Percentiles rank a stretch among this genome's conserved stretches.
Conservation (phyloP, 1,140 invertebrate genomes). For the Nylanderia fulva region DNA sequence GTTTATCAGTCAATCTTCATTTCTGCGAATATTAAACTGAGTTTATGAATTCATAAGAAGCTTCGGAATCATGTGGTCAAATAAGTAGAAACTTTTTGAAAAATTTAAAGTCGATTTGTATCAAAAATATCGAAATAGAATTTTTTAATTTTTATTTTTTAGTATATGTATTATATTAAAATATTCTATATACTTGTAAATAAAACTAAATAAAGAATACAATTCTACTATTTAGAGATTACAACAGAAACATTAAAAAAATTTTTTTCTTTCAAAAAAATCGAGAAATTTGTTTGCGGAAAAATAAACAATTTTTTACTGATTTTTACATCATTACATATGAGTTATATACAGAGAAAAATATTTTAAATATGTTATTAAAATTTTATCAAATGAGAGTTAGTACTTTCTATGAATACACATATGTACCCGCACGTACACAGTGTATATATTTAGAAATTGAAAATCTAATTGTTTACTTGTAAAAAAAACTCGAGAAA, state of each 20-base stretch:
- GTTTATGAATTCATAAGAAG: too few species aligned
- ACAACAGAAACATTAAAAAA: conserved; percentile 37
- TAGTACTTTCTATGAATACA: too few species aligned
- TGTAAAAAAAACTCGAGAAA: neutral
- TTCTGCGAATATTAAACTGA: neutral
- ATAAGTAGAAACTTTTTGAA: neutral
- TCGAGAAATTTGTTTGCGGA: neutral
- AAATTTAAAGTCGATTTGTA: too few species aligned
- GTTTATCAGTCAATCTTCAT: neutral
- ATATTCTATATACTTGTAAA: too few species aligned
- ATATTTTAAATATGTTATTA: neutral
- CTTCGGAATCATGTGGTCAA: neutral
- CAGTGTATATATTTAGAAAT: too few species aligned
- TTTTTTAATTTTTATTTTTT: too few species aligned
- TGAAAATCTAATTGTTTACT: neutral
- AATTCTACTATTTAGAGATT: conserved; percentile 66
- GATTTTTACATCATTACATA: neutral
- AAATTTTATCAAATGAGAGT: neutral
- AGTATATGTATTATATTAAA: too few species aligned
- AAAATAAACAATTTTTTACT: neutral
- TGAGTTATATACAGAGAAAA: neutral
- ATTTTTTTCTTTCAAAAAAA: neutral
- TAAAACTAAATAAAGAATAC: neutral
- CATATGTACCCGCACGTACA: too few species aligned
- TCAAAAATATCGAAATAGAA: neutral